Conservation (phyloP, 2,113 vertebrate genomes). For the Notiomystis cincta region DNA sequence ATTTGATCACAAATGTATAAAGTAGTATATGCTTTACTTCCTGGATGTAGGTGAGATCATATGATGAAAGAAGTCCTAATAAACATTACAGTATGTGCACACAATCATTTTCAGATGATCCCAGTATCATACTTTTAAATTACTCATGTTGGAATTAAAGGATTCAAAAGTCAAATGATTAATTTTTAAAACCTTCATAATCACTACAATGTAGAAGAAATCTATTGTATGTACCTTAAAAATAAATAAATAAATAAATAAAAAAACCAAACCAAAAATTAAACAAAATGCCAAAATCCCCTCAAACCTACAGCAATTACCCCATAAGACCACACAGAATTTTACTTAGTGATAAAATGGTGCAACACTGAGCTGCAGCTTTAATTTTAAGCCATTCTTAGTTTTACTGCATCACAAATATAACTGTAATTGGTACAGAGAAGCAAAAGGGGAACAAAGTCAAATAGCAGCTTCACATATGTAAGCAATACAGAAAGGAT, state of each 20-base stretch:
- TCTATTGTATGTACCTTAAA: not conserved
- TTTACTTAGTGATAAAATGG: not conserved
- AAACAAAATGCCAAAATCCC: too few species aligned
- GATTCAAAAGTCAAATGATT: not conserved
- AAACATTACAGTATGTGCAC: not conserved
- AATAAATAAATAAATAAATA: too few species aligned
- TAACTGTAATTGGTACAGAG: not conserved
- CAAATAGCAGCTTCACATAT: not conserved
- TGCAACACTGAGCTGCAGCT: not conserved
- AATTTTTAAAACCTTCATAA: not conserved
- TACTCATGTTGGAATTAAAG: not conserved
- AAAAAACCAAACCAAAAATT: rapidly evolving
- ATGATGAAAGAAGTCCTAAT: not conserved
- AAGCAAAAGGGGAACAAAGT: not conserved
- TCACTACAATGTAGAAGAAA: not conserved
- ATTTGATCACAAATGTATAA: not conserved
- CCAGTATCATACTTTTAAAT: not conserved
- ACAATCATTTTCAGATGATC: not conserved
- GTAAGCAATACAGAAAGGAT: not conserved
- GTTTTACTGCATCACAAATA: not conserved
- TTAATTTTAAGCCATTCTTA: not conserved
- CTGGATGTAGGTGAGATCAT: not conserved
- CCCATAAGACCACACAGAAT: not conserved
- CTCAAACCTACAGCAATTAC: not conserved
- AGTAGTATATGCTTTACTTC: not conserved